These are phyloP conservation scores for Papilio elwesi DNA, from an alignment of 2,888 invertebrate species.

Conservation along the genomic window DNA sequence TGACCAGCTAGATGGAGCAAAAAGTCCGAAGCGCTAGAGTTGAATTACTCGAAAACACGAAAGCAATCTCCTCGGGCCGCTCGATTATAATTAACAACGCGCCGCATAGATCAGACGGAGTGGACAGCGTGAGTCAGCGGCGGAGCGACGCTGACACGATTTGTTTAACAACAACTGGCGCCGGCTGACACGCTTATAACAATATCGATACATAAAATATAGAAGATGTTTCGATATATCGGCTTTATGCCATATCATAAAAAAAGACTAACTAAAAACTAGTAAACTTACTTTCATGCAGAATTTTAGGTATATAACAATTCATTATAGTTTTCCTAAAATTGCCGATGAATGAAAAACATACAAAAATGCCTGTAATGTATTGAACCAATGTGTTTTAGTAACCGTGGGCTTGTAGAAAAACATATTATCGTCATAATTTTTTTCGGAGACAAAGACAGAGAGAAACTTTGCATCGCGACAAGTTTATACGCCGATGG, in stretches of 20 bases:
- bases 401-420: too few relatives aligned
- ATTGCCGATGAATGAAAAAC: too few relatives aligned
- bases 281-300: too few relatives aligned
- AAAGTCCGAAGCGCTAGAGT: slow-evolving; percentile 12
- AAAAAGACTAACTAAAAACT: too few relatives aligned
- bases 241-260: neutral
- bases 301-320: too few relatives aligned
- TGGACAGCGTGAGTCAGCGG: slow-evolving; percentile 33
- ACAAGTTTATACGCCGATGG: too few relatives aligned
- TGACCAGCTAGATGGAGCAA: slow-evolving; percentile 12
- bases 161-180: slow-evolving; percentile 36
- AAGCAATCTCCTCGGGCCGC: slow-evolving; percentile 21
- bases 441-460: too few relatives aligned
- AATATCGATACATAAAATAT: slow-evolving; percentile 12
- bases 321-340: too few relatives aligned
- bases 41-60: slow-evolving; percentile 23
- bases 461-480: too few relatives aligned
- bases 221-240: neutral
- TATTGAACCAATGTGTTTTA: too few relatives aligned
- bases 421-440: too few relatives aligned
- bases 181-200: slow-evolving; percentile 16
- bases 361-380: too few relatives aligned
- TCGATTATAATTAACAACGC: slow-evolving; percentile 21
- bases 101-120: slow-evolving; percentile 31
- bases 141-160: slow-evolving; percentile 16